Evolutionary conservation across 2,113 vertebrate species (phyloP), one percentile per base, ranked within the genome.

Genomic region (Synodontis membranacea): DNA sequence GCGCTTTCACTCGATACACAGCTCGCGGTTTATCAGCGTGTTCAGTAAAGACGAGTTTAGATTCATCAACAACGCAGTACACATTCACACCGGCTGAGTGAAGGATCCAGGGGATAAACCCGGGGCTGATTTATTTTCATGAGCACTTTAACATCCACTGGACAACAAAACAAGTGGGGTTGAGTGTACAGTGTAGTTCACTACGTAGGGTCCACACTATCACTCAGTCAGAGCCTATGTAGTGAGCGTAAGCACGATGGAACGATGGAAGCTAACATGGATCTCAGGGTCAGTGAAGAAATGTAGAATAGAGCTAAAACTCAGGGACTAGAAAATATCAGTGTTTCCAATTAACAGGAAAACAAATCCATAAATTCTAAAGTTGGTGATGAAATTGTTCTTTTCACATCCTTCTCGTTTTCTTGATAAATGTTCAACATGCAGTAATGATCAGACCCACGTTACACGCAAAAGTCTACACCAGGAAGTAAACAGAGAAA

Each of bases 41-140:
- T 31, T 81, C 85, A 82, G 75, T 82, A 83, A 82, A 76, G 78
- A 76, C 52, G 78, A 86, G 84, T 58, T 58, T 44, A 58, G 50
- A 60, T 46, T 68, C 37, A 86, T 89, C 75, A 86, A 86, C 88
- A 84, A 88, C 86, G 80, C 74, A 88, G 58, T 23, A 21, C 46
- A 56, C 85, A 10, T 83, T 70, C 79, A 83, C 84, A 39, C 56
- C 23, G 37, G 19, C 87, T 54, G 34, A 42, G 23, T 34, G 60
- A 54, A 80, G 72, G 78, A 19, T 25, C 46, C 42, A 66, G 25
- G 52, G 28, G 52, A 64, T 78, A 64, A 64, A 88, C 42, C 64
- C 62, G 50, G 62, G 48, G n/a, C 70, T 50, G 60, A 52, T 46
- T 44, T 68, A 44, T 72, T 86, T 82, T 60, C 56, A 62, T n/a